Conservation (phyloP, 2,113 vertebrate genomes). For the Rhinolophus ferrumequinum region DNA sequence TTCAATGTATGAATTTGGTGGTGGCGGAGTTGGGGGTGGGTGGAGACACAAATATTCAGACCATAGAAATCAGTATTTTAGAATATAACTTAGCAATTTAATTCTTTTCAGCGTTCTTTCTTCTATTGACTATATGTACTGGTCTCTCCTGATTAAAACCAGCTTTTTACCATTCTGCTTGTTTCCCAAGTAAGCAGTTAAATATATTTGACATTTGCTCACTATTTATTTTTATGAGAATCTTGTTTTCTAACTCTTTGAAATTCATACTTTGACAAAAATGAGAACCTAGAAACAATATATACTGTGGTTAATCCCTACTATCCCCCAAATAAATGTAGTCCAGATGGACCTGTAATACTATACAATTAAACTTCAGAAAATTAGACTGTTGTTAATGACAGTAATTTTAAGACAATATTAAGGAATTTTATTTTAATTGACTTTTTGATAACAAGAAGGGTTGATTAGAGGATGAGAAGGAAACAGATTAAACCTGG, state of each 20-base stretch:
- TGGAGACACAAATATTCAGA: background rate
- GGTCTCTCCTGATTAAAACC: background rate
- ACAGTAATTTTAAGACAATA: background rate
- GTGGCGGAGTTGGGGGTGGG: background rate
- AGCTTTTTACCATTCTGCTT: background rate
- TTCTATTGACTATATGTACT: background rate
- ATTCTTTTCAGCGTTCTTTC: background rate
- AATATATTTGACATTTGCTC: background rate
- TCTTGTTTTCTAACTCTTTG: background rate
- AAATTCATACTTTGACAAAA: conserved; percentile 1
- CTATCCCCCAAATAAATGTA: background rate
- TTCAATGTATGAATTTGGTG: background rate
- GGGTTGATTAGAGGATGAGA: background rate
- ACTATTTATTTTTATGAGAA: background rate
- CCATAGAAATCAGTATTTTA: conserved; percentile 3
- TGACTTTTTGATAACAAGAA: background rate
- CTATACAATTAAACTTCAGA: background rate
- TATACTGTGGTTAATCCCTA: background rate
- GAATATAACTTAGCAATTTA: background rate
- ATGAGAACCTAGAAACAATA: background rate
- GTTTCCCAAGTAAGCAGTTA: background rate
- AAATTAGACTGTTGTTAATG: background rate
- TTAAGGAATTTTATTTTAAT: background rate
- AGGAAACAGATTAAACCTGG: background rate
- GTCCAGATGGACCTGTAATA: background rate